Evolutionary conservation across 2,888 invertebrate species (phyloP), one percentile per base, ranked within the genome.

Genomic region (Eumerus sabulonum): DNA sequence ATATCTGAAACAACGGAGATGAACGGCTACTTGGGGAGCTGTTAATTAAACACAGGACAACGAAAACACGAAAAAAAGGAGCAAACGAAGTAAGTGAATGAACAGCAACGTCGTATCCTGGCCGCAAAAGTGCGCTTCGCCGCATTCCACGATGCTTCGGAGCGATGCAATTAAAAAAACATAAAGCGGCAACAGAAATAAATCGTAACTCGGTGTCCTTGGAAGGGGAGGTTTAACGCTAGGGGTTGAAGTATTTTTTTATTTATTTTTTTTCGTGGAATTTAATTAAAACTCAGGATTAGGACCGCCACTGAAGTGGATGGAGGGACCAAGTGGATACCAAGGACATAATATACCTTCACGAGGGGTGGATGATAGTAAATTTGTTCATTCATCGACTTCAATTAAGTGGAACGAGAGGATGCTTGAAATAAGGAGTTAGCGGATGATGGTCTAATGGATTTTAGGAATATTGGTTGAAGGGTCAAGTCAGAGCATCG

Each of bases 131-230:
- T 38, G 66, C 38, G 42, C 44, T n/a, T n/a, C 35, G 36, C 27
- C 50, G 40, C 18, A 7, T 27, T 2, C 27, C 27, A 27, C 7
- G 3, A 7, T 7, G 7, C 27, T 27, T 7, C 27, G 7, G 27
- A 16, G 47, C 54, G 38, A 50, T 56, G 51, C 66, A 60, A 53
- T 72, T 38, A 40, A 45, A 38, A 51, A 38, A 51, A 63, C 19
- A 44, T 36, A 59, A 54, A 70, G 40, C 38, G n/a, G 40, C 40
- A 45, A 38, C 12, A 27, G 11, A 56, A 56, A 68, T 57, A 51
- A 51, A 64, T 72, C 63, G n/a, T 17, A 63, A 63, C 57, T 51
- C 62, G 53, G 45, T 70, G 63, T 63, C 57, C 51, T 63, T 63
- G 40, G 40, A 40, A 40, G 40, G 11, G 40, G 40, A 40, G 3